Evolutionary conservation across 2,113 vertebrate species (phyloP), one percentile per base, ranked within the genome.

Genomic region (Chloropsis hardwickii): DNA sequence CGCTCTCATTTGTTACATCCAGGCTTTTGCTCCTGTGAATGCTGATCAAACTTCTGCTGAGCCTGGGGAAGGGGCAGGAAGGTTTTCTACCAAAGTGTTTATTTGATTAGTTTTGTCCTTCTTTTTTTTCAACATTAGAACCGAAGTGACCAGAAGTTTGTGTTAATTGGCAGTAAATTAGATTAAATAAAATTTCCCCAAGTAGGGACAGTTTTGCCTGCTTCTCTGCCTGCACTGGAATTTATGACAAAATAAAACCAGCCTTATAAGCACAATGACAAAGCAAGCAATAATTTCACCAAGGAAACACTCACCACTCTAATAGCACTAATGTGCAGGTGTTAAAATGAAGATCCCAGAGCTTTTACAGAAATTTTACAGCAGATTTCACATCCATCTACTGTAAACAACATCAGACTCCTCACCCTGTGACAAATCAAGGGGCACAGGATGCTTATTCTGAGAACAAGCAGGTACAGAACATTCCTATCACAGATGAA

Each of bases 261-360:
- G 66, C 5, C 22, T 70, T 61, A 51, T 13, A 78, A 86, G n/a
- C 23, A 78, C 57, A 72, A 51, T n/a, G 16, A 54, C 27, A 89
- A 84, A 92, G 62, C 16, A 88, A 88, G 15, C 40, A 37, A 40
- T 61, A 61, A 83, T 83, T 86, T 92, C 76, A 88, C 76, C 66
- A 61, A 45, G 53, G 37, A 86, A 90, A 73, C 47, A 40, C 14
- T 89, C 56, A 27, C 22, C 17, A 18, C 23, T 35, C 76, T 73
- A 84, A 86, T 19, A 77, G 9, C 25, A 27, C 72, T 62, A 61
- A 77, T 0, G 0, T n/a, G 7, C 22, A 42, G 28, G 20, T 81
- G 50, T 62, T 54, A 54, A 84, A 89, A 69, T 57, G 12, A 78
- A 81, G 47, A 81, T 62, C 15, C 67, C 57, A 83, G 35, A 91